Conservation (phyloP, 1,140 invertebrate species). For the Drosophila tristis region DNA sequence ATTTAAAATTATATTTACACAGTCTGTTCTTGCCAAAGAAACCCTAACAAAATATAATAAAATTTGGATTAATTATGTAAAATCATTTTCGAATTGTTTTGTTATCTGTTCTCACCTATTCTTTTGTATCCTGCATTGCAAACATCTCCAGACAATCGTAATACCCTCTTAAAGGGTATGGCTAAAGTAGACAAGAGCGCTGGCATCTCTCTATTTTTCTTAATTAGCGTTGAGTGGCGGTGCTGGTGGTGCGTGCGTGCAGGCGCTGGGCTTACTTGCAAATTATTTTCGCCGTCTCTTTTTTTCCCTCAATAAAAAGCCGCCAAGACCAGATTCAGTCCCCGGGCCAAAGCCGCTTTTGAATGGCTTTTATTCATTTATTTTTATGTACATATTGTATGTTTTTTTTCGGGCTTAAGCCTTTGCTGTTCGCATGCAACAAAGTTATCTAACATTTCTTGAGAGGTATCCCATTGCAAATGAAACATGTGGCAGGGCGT, state of each 20-base stretch:
- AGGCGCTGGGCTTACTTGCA: conserved; percentile 59
- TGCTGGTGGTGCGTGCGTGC: conserved; percentile 51
- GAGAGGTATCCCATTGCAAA: conserved; percentile 37
- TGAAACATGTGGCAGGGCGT: conserved; percentile 64
- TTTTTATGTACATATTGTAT: not conserved
- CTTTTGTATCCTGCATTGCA: too few relatives aligned
- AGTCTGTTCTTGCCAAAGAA: too few relatives aligned
- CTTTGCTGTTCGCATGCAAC: conserved; percentile 62
- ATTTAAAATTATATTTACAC: too few relatives aligned
- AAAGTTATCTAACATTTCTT: conserved; percentile 69
- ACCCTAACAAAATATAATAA: too few relatives aligned
- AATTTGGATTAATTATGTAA: too few relatives aligned
- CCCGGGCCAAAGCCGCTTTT: conserved; percentile 31
- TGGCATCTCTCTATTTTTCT: conserved; percentile 24
- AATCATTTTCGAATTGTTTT: too few relatives aligned
- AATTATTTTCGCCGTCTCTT: conserved; percentile 57
- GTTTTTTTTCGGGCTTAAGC: conserved; percentile 47
- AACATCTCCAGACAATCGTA: too few relatives aligned
- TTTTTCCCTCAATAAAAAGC: conserved; percentile 44
- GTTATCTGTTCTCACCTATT: too few relatives aligned
- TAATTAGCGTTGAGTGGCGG: conserved; percentile 58
- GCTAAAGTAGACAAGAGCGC: conserved; percentile 21
- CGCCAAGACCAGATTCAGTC: conserved; percentile 36
- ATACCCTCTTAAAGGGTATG: too few relatives aligned
- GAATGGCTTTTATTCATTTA: conserved; percentile 46